Percentiles rank a stretch among this genome's conserved stretches.
Conservation (phyloP, 1,140 invertebrate genomes). For the Penaeus indicus region DNA sequence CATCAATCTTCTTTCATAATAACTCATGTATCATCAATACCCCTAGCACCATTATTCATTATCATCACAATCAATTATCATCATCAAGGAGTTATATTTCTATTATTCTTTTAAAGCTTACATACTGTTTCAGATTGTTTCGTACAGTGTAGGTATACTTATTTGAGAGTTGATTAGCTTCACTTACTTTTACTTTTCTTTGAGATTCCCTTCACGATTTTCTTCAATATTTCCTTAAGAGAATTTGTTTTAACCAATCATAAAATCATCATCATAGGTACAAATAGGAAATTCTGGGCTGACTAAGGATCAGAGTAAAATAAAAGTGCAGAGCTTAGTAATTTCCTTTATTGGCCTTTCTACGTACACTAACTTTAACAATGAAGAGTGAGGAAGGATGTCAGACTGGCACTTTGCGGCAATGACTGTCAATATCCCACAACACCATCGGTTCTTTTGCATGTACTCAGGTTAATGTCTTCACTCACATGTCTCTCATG, state of each 20-base stretch:
- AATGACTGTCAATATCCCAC: slow-evolving; percentile 33
- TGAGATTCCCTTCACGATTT: too few relatives aligned
- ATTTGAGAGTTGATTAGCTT: not conserved
- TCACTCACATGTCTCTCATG: not conserved
- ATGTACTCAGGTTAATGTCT: not conserved
- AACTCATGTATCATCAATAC: too few relatives aligned
- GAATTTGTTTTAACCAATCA: too few relatives aligned
- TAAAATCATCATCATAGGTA: not conserved
- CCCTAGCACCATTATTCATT: too few relatives aligned
- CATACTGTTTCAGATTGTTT: too few relatives aligned
- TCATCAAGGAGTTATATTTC: too few relatives aligned
- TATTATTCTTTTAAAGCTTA: too few relatives aligned
- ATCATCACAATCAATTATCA: too few relatives aligned
- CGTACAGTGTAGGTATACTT: too few relatives aligned
- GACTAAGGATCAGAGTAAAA: not conserved
- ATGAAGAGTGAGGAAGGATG: slow-evolving; percentile 48
- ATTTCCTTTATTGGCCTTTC: slow-evolving; percentile 58
- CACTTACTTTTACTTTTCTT: too few relatives aligned
- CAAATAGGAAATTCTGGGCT: not conserved
- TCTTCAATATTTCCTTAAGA: too few relatives aligned
- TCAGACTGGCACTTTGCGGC: slow-evolving; percentile 32
- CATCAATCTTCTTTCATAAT: too few relatives aligned
- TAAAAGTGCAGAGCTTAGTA: slow-evolving; percentile 19
- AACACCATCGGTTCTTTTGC: not conserved
- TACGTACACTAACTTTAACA: slow-evolving; percentile 58